phyloP scores from a whole-genome alignment of 2,113 vertebrate genomes.

The Sander vitreus region DNA sequence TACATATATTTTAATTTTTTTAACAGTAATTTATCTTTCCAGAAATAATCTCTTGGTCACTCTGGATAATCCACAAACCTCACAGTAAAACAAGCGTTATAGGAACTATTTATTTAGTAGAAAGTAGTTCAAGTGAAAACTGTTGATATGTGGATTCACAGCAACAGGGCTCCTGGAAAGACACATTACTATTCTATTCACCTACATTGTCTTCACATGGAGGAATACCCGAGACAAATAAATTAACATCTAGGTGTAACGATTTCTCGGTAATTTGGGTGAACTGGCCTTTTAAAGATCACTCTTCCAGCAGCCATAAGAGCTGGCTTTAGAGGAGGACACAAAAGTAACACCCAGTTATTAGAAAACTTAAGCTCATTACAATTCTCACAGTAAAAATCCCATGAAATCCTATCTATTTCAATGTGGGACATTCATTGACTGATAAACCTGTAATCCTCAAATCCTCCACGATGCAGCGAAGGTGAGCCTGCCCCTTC shows the following conservation, averaged over 20 bases:
- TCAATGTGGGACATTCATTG: slow-evolving; percentile 32
- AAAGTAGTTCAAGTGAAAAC: not conserved
- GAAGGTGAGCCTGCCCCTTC: slow-evolving; percentile 23
- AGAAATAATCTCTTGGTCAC: not conserved
- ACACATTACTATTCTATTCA: not conserved
- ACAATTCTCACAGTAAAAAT: slow-evolving; percentile 26
- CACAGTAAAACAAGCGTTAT: not conserved
- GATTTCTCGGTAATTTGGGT: not conserved
- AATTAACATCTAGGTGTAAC: not conserved
- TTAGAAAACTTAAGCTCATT: slow-evolving; percentile 17
- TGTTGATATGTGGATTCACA: not conserved
- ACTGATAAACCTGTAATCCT: slow-evolving; percentile 53
- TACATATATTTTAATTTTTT: not conserved
- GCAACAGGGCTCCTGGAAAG: too few species aligned
- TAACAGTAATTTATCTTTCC: not conserved
- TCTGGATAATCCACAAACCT: not conserved
- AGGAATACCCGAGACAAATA: not conserved
- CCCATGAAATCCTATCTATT: slow-evolving; percentile 34
- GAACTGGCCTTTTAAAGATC: not conserved
- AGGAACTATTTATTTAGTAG: not conserved
- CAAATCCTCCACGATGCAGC: slow-evolving; percentile 27
- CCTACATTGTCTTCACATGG: not conserved
- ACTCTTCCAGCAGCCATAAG: not conserved
- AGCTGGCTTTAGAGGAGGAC: not conserved
- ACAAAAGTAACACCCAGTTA: not conserved